Evolutionary conservation across 2,797 vertebrate genomes (phyloP).

Genomic region (Chromobotia macracanthus): DNA sequence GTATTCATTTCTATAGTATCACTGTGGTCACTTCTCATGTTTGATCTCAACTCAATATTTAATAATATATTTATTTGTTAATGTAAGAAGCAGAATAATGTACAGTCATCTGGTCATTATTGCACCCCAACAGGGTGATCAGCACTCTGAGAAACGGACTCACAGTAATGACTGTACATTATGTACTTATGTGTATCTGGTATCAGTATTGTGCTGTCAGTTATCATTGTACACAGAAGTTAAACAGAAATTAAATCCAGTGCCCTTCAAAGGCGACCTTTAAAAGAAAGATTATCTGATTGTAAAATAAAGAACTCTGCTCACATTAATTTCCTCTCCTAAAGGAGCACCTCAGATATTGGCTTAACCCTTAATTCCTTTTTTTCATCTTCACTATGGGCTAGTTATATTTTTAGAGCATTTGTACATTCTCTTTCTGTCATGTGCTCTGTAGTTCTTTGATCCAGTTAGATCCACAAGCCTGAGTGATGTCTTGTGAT

Average conservation of each 20-base stretch:
- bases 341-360: slow-evolving; percentile 22
- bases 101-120: neutral
- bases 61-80: neutral
- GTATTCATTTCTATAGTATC: too few species aligned
- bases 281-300: neutral
- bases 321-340: slow-evolving; percentile 51
- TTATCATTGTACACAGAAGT: slow-evolving; percentile 6
- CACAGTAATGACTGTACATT: neutral
- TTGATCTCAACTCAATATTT: neutral
- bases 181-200: neutral
- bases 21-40: neutral
- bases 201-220: neutral
- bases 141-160: neutral
- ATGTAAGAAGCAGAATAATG: neutral
- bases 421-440: slow-evolving; percentile 41
- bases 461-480: slow-evolving; percentile 16
- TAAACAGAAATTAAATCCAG: neutral
- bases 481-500: slow-evolving; percentile 37
- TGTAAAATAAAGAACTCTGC: slow-evolving; percentile 43
- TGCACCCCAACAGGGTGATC: neutral
- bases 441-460: slow-evolving; percentile 48
- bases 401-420: slow-evolving; percentile 39
- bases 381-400: slow-evolving; percentile 27
- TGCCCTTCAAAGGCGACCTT: neutral
- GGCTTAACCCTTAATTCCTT: slow-evolving; percentile 33